phyloP scores from a whole-genome alignment of 2,888 invertebrate species.

The Notodonta dromedarius region DNA sequence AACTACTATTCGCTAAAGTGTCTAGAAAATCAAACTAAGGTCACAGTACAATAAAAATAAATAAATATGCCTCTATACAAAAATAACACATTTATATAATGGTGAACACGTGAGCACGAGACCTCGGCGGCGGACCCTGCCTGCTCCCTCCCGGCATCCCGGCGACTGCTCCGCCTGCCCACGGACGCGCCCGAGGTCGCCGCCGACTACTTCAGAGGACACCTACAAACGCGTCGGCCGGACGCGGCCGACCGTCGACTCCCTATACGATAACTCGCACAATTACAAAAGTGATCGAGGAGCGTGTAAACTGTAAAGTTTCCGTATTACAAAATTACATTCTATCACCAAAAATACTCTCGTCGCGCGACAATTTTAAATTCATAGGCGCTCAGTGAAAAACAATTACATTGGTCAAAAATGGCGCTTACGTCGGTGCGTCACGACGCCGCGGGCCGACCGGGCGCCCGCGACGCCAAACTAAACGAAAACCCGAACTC shows the following conservation, averaged over 20 bases:
- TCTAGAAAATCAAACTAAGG: constrained; percentile 70
- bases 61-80: constrained; percentile 83
- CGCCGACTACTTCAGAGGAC: constrained; percentile 1
- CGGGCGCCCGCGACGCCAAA: constrained; percentile 22
- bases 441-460: constrained; percentile 24
- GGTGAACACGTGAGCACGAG: constrained; percentile 79
- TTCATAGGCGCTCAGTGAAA: constrained; percentile 66
- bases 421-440: constrained; percentile 36
- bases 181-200: constrained; percentile 10
- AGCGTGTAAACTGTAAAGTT: constrained; percentile 72
- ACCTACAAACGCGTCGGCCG: constrained; percentile 37
- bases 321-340: constrained; percentile 73
- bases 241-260: constrained; percentile 66
- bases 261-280: constrained; percentile 67
- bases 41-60: constrained; percentile 74
- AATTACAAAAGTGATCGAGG: constrained; percentile 80
- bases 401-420: constrained; percentile 59
- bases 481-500: constrained; percentile 17
- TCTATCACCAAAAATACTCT: constrained; percentile 71
- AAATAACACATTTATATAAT: constrained; percentile 76
- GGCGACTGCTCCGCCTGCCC: constrained; percentile 32
- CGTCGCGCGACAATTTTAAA: constrained; percentile 55
- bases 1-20: constrained; percentile 74
- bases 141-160: constrained; percentile 23
- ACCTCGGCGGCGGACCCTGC: constrained; percentile 46